These are phyloP conservation scores for Onychomys arenicola DNA, from an alignment of 2,797 vertebrate genomes.

Conservation along the genomic window DNA sequence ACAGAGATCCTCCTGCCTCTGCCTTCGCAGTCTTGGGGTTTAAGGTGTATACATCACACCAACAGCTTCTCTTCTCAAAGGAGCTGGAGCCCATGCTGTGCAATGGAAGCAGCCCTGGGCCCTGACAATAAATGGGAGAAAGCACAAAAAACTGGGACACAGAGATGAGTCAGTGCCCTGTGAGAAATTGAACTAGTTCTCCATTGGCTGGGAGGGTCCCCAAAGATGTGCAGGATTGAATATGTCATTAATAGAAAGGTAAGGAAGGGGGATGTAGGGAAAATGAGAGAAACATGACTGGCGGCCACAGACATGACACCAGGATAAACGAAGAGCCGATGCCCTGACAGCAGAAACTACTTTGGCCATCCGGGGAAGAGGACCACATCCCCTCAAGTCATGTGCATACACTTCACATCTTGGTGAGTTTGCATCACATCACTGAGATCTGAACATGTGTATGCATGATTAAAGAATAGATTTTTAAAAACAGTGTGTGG, in stretches of 20 bases:
- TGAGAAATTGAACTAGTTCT: neutral
- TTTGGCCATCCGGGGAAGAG: neutral
- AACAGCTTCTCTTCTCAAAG: neutral
- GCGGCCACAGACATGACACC: neutral
- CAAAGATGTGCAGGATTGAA: neutral
- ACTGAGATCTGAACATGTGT: too few relatives aligned
- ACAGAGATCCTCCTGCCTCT: neutral
- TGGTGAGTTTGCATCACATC: too few relatives aligned
- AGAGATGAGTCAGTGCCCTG: neutral
- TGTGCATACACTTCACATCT: neutral
- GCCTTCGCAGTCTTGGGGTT: neutral
- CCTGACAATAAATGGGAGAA: neutral
- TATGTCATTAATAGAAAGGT: neutral
- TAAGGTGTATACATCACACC: neutral
- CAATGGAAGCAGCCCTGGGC: neutral
- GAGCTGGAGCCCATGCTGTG: neutral
- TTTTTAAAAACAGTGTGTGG: neutral
- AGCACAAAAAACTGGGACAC: too few relatives aligned
- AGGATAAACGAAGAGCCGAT: neutral
- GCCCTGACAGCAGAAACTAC: neutral
- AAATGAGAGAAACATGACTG: too few relatives aligned
- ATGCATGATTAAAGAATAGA: too few relatives aligned
- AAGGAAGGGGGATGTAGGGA: neutral
- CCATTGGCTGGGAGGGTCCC: neutral
- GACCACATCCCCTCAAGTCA: too few relatives aligned